These are phyloP conservation scores for Leptinotarsa texana DNA, from an alignment of 1,140 invertebrate species.

Conservation along the genomic window DNA sequence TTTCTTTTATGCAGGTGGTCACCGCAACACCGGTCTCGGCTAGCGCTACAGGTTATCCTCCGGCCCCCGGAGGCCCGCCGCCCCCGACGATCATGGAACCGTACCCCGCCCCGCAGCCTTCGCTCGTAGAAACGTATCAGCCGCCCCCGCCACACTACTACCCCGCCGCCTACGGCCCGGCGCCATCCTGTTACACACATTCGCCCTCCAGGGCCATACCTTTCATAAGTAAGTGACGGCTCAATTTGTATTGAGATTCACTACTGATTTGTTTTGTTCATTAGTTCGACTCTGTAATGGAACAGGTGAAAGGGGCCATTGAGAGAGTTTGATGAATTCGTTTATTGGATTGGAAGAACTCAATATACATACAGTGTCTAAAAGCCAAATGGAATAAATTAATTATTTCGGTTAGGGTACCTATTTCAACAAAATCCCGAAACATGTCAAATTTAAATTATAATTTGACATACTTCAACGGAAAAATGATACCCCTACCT, in stretches of 20 bases:
- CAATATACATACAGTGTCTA: no score
- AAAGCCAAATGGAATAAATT: no score
- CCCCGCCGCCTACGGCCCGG: constrained; percentile 67
- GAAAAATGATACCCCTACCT: no score
- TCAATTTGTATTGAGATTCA: background rate
- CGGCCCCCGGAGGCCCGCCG: constrained; percentile 42
- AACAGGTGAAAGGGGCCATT: no score
- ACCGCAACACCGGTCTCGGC: constrained; percentile 52
- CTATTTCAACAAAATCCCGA: no score
- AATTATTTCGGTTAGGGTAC: no score
- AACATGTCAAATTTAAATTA: no score
- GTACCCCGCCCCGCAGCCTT: constrained; percentile 58
- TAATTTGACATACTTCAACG: no score
- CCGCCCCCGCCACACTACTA: constrained; percentile 67
- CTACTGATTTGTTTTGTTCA: background rate
- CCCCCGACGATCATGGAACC: constrained; percentile 56
- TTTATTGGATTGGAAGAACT: no score
- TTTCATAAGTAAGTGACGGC: constrained; percentile 63
- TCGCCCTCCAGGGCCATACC: constrained; percentile 66
- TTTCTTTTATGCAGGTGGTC: constrained; percentile 41
- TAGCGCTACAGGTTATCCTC: constrained; percentile 44
- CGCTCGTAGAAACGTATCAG: constrained; percentile 58
- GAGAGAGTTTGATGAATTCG: no score
- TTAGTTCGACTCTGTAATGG: no score
- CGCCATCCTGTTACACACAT: constrained; percentile 70